These are phyloP conservation scores for Chloropsis cyanopogon DNA, from an alignment of 2,113 vertebrate species.

Conservation along the genomic window DNA sequence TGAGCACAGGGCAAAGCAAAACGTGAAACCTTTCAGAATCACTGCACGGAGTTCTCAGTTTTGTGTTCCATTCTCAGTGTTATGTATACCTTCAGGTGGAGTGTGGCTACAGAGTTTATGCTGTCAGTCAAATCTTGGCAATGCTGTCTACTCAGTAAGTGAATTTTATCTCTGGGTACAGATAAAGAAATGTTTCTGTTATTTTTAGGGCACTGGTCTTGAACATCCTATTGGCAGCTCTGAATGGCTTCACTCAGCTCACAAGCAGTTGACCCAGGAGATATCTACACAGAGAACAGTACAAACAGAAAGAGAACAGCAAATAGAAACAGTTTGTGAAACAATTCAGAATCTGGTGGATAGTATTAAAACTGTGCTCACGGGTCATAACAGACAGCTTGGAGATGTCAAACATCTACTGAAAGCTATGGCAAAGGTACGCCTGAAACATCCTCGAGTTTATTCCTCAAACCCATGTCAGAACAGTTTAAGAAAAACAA, in stretches of 20 bases:
- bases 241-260: slow-evolving; percentile 91
- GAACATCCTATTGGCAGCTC: slow-evolving; percentile 89
- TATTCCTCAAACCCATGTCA: neutral
- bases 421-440: slow-evolving; percentile 97
- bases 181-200: slow-evolving; percentile 7
- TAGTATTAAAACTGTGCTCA: slow-evolving; percentile 92
- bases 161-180: neutral
- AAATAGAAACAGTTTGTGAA: slow-evolving; percentile 88
- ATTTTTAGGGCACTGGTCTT: slow-evolving; percentile 80
- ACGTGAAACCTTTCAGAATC: fast-evolving
- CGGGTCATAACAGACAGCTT: slow-evolving; percentile 92
- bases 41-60: neutral
- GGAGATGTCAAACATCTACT: slow-evolving; percentile 96
- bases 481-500: neutral
- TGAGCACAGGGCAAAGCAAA: slow-evolving; percentile 61
- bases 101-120: neutral
- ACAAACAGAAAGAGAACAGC: slow-evolving; percentile 91
- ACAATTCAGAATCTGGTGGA: slow-evolving; percentile 93
- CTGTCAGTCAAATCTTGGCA: neutral
- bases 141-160: neutral
- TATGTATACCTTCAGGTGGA: neutral
- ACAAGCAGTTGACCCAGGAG: slow-evolving; percentile 90
- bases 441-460: neutral
- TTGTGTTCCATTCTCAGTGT: neutral
- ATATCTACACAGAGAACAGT: slow-evolving; percentile 80